These are phyloP conservation scores for Epinotia bilunana DNA, from an alignment of 2,888 invertebrate genomes.

Conservation along the genomic window DNA sequence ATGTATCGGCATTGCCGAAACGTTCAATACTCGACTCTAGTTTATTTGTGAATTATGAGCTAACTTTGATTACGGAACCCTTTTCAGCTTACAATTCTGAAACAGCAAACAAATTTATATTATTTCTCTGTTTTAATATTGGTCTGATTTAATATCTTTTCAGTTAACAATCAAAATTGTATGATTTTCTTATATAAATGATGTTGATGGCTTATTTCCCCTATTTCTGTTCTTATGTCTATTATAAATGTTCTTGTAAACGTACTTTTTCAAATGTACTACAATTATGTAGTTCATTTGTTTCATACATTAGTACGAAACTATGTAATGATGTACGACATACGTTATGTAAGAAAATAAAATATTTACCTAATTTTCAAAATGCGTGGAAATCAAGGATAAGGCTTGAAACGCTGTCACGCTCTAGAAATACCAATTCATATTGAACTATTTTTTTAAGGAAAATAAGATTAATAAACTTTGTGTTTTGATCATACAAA, in stretches of 20 bases:
- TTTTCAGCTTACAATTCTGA: neutral
- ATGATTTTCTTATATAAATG: neutral
- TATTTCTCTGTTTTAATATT: no score
- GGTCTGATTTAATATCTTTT: no score
- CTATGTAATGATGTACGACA: neutral
- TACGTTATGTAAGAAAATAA: neutral
- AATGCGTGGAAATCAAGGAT: neutral
- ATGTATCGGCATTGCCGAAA: neutral
- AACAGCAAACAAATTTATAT: no score
- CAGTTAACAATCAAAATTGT: neutral
- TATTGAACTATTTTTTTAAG: no score
- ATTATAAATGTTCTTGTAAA: neutral
- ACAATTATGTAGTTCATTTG: no score
- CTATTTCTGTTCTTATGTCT: neutral
- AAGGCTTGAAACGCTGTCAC: no score
- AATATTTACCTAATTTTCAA: neutral
- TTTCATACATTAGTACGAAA: no score
- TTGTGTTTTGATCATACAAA: no score
- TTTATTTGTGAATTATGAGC: neutral
- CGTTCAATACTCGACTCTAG: neutral
- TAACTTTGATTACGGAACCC: neutral
- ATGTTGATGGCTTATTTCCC: neutral
- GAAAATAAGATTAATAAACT: no score
- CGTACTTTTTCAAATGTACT: neutral
- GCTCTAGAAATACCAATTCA: no score